phyloP scores from a whole-genome alignment of 2,113 vertebrate genomes.

The Hypanus sabinus region DNA sequence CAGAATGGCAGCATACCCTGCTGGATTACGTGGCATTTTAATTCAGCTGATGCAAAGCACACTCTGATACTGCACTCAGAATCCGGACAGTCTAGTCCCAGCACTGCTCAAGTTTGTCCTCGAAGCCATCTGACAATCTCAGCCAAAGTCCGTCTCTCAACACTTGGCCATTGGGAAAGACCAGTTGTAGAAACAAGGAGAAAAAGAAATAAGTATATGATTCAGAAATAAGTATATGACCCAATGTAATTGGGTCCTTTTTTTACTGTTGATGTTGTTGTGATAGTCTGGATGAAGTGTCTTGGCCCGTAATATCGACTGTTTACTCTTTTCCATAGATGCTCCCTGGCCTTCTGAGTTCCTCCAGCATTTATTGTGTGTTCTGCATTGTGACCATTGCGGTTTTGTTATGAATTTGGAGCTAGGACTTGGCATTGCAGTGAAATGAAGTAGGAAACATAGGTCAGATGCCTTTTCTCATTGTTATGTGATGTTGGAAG shows the following conservation, averaged over 20 bases:
- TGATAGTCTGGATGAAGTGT: too few species aligned
- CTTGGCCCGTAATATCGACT: too few species aligned
- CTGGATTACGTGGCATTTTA: background rate
- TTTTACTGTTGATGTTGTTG: background rate
- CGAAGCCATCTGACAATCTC: background rate
- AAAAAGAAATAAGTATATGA: background rate
- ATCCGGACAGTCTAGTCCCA: background rate
- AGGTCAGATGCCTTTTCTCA: background rate
- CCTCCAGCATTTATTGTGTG: too few species aligned
- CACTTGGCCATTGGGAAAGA: background rate
- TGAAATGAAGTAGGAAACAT: background rate
- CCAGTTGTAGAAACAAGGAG: background rate
- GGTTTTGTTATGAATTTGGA: background rate
- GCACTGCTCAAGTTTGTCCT: background rate
- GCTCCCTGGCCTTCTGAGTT: too few species aligned
- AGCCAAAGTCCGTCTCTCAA: background rate
- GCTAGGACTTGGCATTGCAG: background rate
- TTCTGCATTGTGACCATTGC: background rate
- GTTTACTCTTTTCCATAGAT: too few species aligned
- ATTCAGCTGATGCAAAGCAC: background rate
- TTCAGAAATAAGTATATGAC: background rate
- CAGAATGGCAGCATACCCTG: background rate
- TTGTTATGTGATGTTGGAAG: too few species aligned
- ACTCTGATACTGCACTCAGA: background rate
- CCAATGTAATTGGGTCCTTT: background rate